Evolutionary conservation across 2,113 vertebrate species (phyloP), one percentile per base, ranked within the genome.

Genomic region (Daboia siamensis): DNA sequence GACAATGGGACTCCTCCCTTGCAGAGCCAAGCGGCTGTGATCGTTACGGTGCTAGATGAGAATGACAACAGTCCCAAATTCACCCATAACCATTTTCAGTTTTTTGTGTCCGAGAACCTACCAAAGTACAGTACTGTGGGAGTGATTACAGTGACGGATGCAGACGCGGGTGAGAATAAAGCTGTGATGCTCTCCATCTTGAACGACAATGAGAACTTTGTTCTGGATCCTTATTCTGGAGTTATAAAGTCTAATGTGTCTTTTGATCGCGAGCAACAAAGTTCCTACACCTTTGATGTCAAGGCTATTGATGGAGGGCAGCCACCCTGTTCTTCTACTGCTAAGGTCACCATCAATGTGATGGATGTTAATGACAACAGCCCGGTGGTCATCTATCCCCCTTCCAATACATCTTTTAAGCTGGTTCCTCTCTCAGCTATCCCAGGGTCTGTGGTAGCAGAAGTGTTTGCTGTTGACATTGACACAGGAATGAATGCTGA

Each of bases 31-130:
- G 99, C 99, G 0, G 99, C 99, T 7, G 98, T 99, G 54, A 99
- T 99, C 92, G 99, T 99, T 74, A 99, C 99, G 5, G 98, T 99
- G 59, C 95, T 99, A 97, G 99, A 99, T 0, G 99, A 99, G 97
- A 99, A 99, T 86, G 99, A 99, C 96, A 99, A 99, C 95, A 99
- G 98, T 95, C 99, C 99, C 61, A 99, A 99, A 96, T 99, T 99
- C 96, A 99, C 99, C 90, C 99, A 99, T 95, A 99, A 99, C 93
- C 99, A 99, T 96, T 99, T 99, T 97, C 99, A 99, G 95, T 99
- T 99, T 97, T 99, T 99, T 29, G 99, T 99, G 94, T 99, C 99
- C 0, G 99, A 99, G 97, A 99, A 99, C 97, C 98, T 99, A 95
- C 99, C 99, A 93, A 99, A 99, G 96, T 99, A 99, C 96, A 99